These are phyloP conservation scores for Dastarcus helophoroides DNA, from an alignment of 2,888 invertebrate genomes.

Conservation along the genomic window DNA sequence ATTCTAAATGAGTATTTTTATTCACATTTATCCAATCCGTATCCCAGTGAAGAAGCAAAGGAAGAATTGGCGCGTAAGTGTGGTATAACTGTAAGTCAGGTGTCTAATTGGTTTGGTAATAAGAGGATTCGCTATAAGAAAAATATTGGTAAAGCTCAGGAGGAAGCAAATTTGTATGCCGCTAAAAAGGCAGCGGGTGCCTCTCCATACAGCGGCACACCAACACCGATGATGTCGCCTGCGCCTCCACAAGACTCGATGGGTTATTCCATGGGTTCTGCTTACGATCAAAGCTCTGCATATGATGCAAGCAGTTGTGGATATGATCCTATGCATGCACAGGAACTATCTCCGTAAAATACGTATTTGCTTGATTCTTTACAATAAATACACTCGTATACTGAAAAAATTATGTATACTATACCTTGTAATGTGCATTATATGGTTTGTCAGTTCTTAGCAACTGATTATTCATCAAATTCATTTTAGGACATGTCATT, in stretches of 20 bases:
- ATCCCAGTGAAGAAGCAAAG: conserved; percentile 99
- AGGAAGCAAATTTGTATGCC: conserved; percentile 97
- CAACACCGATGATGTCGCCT: conserved; percentile 92
- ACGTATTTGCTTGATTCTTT: too few relatives aligned
- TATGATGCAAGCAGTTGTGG: conserved; percentile 86
- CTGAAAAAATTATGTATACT: too few relatives aligned
- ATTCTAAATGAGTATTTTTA: conserved; percentile 99
- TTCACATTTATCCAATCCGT: conserved; percentile 98
- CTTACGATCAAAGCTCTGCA: conserved; percentile 78
- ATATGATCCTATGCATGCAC: conserved; percentile 80
- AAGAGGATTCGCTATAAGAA: conserved; percentile 98
- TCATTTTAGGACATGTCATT: too few relatives aligned
- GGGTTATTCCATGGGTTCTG: conserved; percentile 87
- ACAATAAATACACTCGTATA: too few relatives aligned
- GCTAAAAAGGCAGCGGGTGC: conserved; percentile 93
- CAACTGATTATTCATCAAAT: too few relatives aligned
- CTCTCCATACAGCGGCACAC: conserved; percentile 67
- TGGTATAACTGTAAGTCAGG: conserved; percentile 80
- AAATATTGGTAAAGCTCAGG: conserved; percentile 98
- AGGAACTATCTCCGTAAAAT: conserved; percentile 59
- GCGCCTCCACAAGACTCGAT: conserved; percentile 86
- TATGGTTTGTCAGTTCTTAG: too few relatives aligned
- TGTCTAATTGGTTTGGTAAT: conserved; percentile 99
- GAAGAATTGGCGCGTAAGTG: conserved; percentile 98
- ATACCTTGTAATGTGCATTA: too few relatives aligned